These are phyloP conservation scores for Amblyteles armatorius DNA, from an alignment of 2,888 invertebrate species.

Conservation along the genomic window DNA sequence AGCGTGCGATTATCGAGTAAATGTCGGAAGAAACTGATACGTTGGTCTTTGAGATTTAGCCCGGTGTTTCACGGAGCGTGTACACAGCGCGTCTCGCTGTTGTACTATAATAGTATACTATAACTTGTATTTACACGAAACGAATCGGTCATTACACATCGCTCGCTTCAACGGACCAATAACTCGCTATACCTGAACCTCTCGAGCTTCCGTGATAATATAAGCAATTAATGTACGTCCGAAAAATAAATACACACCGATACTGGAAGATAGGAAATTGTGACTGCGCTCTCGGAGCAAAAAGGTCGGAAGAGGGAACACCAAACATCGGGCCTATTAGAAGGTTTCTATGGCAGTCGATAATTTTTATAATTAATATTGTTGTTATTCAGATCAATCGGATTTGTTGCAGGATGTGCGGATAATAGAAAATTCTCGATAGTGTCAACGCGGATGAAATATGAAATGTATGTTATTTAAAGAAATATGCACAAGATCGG, in stretches of 20 bases:
- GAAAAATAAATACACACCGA: background rate
- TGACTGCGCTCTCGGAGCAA: background rate
- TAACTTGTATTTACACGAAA: conserved; percentile 58
- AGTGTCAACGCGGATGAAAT: no score
- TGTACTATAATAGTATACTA: conserved; percentile 43
- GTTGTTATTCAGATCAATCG: no score
- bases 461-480: no score
- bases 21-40: conserved; percentile 52
- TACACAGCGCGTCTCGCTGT: conserved; percentile 28
- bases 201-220: background rate
- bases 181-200: conserved; percentile 42
- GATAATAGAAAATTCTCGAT: no score
- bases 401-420: no score
- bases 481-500: no score
- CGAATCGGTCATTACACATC: conserved; percentile 53
- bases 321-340: background rate
- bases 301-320: background rate
- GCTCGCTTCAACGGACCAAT: conserved; percentile 18
- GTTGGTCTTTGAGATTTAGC: conserved; percentile 67
- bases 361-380: background rate
- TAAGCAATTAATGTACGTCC: conserved; percentile 21
- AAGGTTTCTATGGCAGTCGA: background rate
- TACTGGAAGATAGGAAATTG: background rate
- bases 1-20: conserved; percentile 51
- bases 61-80: conserved; percentile 30